A percentile compares a stretch with the other conserved stretches of the same genome.
phyloP scores from a whole-genome alignment of 2,797 vertebrate species.

The Sciurus carolinensis region DNA sequence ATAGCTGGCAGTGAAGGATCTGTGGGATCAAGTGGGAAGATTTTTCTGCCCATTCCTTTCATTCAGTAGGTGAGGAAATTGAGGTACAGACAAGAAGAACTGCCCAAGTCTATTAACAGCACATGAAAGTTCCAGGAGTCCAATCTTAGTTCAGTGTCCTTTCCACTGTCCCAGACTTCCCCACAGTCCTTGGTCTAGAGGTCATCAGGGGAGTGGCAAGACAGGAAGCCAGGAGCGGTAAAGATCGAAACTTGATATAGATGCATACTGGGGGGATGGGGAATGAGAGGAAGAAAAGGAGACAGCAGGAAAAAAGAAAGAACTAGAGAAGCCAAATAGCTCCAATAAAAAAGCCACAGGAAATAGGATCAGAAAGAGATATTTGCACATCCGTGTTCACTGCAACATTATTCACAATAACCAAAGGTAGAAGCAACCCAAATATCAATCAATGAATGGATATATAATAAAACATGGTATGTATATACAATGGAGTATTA shows the following conservation, averaged over 20 bases:
- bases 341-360: no score
- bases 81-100: not conserved
- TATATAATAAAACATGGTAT: no score
- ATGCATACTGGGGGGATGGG: no score
- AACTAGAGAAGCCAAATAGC: not conserved
- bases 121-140: not conserved
- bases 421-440: no score
- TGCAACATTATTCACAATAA: no score
- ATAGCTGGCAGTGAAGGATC: not conserved
- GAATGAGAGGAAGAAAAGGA: not conserved
- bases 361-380: not conserved
- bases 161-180: no score
- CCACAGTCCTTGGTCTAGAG: not conserved
- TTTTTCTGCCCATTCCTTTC: not conserved
- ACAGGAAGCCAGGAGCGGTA: not conserved
- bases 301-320: not conserved
- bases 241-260: not conserved
- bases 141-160: not conserved
- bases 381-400: not conserved
- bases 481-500: no score
- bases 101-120: not conserved
- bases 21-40: not conserved
- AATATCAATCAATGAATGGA: no score
- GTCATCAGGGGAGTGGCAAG: not conserved
- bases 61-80: not conserved